Evolutionary conservation across 2,113 vertebrate genomes (phyloP).

Genomic region (Bambusicola thoracicus): DNA sequence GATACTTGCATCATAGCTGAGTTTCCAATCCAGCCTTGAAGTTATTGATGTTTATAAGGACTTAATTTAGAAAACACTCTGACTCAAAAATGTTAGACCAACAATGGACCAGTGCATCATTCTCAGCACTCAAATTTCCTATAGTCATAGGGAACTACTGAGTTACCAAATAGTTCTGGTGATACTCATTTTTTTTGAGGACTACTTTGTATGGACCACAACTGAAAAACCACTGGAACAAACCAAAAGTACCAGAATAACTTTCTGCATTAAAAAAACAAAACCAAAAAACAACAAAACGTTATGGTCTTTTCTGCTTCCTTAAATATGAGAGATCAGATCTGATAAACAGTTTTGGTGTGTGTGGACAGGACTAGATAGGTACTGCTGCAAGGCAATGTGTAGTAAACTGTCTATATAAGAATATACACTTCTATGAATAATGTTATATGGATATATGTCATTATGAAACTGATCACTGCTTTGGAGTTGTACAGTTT

Average conservation of each 20-base stretch:
- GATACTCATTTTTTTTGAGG: background rate
- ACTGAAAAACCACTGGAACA: background rate
- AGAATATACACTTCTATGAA: background rate
- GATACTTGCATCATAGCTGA: background rate
- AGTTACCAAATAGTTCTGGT: background rate
- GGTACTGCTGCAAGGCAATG: background rate
- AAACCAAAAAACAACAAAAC: background rate
- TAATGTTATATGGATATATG: background rate
- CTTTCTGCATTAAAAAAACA: background rate
- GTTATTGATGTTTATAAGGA: background rate
- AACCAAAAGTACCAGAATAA: background rate
- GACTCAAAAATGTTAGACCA: background rate
- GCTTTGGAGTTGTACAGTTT: background rate
- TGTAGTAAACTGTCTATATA: background rate
- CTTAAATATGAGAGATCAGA: background rate
- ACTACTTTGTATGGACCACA: background rate
- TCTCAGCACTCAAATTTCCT: background rate
- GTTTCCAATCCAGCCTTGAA: background rate
- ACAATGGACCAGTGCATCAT: background rate
- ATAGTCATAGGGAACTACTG: background rate
- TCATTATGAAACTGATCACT: background rate
- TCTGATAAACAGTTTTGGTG: background rate
- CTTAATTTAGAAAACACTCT: background rate
- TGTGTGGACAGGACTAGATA: background rate
- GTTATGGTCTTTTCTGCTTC: background rate